phyloP scores from a whole-genome alignment of 2,888 invertebrate genomes.

The Drosophila anomalata region DNA sequence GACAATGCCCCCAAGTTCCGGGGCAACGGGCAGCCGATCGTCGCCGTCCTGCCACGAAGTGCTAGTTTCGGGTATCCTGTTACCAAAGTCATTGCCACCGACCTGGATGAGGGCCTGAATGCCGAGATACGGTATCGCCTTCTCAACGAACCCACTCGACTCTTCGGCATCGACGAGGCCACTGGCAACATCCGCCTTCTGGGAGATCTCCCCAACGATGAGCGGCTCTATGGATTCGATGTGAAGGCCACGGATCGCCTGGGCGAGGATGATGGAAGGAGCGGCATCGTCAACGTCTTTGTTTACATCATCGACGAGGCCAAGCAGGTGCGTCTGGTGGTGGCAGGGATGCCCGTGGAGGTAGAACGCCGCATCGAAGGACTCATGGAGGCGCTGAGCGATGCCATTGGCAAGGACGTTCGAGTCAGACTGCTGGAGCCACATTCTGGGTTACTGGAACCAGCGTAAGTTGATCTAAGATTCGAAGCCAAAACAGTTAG shows the following conservation, averaged over 20 bases:
- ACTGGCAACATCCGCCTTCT: slow-evolving; percentile 91
- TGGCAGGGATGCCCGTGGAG: slow-evolving; percentile 90
- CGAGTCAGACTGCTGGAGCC: slow-evolving; percentile 91
- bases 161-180: slow-evolving; percentile 91
- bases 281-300: slow-evolving; percentile 93
- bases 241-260: slow-evolving; percentile 93
- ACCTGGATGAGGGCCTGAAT: slow-evolving; percentile 90
- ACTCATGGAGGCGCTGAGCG: slow-evolving; percentile 88
- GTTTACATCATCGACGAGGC: slow-evolving; percentile 93
- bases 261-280: slow-evolving; percentile 92
- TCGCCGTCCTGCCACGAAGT: slow-evolving; percentile 92
- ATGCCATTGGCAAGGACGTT: slow-evolving; percentile 91
- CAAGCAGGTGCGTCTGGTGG: slow-evolving; percentile 91
- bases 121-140: slow-evolving; percentile 92
- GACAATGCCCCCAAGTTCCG: slow-evolving; percentile 92
- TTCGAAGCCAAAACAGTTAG: background rate
- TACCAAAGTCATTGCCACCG: slow-evolving; percentile 90
- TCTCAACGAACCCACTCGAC: slow-evolving; percentile 89
- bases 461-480: slow-evolving; percentile 74
- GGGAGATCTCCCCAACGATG: slow-evolving; percentile 88
- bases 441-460: slow-evolving; percentile 86
- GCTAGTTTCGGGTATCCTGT: slow-evolving; percentile 93
- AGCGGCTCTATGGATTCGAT: slow-evolving; percentile 92
- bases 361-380: slow-evolving; percentile 89
- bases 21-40: slow-evolving; percentile 90